Evolutionary conservation across 2,888 invertebrate species (phyloP).

Genomic region (Hymenopus coronatus): DNA sequence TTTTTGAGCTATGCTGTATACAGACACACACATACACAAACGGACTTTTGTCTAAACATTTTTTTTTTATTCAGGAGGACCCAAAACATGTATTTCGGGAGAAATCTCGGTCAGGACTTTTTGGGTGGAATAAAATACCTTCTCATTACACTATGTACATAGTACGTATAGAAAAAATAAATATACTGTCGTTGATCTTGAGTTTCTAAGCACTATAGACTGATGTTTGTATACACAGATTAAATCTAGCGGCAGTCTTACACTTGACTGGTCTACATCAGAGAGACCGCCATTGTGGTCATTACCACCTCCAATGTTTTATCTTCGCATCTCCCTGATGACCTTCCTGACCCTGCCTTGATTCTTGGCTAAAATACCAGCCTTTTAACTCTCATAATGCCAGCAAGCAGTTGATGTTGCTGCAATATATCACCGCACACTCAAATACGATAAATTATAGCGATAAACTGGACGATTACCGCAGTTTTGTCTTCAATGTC

Average conservation of each 20-base stretch:
- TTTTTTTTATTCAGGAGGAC: no score
- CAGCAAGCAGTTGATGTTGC: not conserved
- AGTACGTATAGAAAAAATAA: no score
- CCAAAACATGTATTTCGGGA: no score
- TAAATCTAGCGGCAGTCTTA: not conserved
- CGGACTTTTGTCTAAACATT: no score
- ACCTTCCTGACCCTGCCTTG: not conserved
- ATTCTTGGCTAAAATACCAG: not conserved
- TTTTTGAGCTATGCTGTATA: no score
- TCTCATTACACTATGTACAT: no score
- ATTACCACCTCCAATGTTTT: not conserved
- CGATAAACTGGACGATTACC: not conserved
- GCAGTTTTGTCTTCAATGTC: not conserved
- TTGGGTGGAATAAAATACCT: no score
- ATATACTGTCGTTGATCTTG: not conserved
- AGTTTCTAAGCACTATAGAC: not conserved
- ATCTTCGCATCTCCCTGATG: not conserved
- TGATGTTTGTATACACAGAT: not conserved
- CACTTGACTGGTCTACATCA: not conserved
- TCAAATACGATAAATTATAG: not conserved
- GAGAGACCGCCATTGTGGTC: not conserved
- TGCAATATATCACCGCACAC: not conserved
- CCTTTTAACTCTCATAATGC: not conserved
- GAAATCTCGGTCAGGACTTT: no score
- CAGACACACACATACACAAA: no score